phyloP scores from a whole-genome alignment of 2,888 invertebrate species.

The Odontocolon sp. region DNA sequence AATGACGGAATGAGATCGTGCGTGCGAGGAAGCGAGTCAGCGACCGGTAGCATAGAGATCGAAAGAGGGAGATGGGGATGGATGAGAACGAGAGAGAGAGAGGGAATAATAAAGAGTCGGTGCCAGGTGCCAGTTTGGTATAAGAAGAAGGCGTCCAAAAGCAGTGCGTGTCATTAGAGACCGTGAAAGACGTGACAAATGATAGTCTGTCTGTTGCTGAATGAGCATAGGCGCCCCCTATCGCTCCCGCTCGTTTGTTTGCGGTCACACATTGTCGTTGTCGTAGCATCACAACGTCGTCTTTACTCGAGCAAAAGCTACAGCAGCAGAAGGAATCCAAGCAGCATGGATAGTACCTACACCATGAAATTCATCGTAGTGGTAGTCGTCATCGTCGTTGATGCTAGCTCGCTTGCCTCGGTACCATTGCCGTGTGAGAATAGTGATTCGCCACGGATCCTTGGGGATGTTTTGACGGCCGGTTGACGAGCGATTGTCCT shows the following conservation, averaged over 20 bases:
- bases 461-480: slow-evolving; percentile 80
- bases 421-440: slow-evolving; percentile 69
- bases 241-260: slow-evolving; percentile 80
- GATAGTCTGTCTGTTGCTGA: slow-evolving; percentile 79
- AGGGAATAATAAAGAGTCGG: slow-evolving; percentile 73
- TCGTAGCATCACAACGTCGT: neutral
- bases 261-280: slow-evolving; percentile 80
- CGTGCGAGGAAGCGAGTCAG: slow-evolving; percentile 26
- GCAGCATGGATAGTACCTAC: neutral
- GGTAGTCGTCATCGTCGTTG: slow-evolving; percentile 23
- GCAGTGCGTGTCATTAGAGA: slow-evolving; percentile 81
- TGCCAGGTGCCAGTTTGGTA: slow-evolving; percentile 78
- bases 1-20: slow-evolving; percentile 25
- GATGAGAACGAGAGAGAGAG: slow-evolving; percentile 33
- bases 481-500: slow-evolving; percentile 78
- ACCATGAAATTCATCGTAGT: neutral
- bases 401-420: slow-evolving; percentile 41
- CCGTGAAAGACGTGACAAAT: slow-evolving; percentile 80
- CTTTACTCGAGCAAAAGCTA: slow-evolving; percentile 1
- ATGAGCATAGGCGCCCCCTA: slow-evolving; percentile 79
- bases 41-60: slow-evolving; percentile 16
- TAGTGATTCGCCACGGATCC: slow-evolving; percentile 78
- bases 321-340: too few species aligned
- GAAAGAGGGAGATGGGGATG: slow-evolving; percentile 19
- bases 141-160: slow-evolving; percentile 77